These are phyloP conservation scores for Himalopsyche japonica DNA, from an alignment of 2,888 invertebrate genomes.

Conservation along the genomic window DNA sequence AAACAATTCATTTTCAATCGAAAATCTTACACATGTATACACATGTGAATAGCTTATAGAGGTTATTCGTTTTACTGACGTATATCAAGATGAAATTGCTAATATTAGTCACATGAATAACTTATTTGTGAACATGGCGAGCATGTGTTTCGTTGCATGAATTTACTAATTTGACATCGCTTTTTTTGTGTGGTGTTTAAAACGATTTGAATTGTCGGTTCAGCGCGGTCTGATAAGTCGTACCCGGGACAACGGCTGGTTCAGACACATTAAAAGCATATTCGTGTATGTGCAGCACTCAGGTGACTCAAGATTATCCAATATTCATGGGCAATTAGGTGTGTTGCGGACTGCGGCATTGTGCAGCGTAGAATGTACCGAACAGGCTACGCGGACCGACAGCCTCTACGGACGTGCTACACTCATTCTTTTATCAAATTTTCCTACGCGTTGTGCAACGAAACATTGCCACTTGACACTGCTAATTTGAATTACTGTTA, in stretches of 20 bases:
- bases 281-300: slow-evolving; percentile 29
- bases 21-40: no score
- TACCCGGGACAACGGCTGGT: not conserved
- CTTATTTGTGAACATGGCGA: no score
- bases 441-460: not conserved
- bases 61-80: no score
- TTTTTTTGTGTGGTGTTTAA: not conserved
- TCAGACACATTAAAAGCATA: slow-evolving; percentile 36
- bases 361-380: not conserved
- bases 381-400: not conserved
- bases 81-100: no score
- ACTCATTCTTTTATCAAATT: not conserved
- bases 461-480: not conserved
- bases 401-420: not conserved
- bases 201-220: not conserved
- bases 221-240: not conserved
- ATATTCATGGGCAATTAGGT: slow-evolving; percentile 41
- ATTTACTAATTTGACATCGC: not conserved
- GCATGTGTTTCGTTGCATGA: no score
- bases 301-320: slow-evolving; percentile 39
- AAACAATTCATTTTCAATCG: no score
- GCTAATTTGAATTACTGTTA: not conserved
- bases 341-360: slow-evolving; percentile 32
- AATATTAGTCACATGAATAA: no score
- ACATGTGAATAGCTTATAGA: no score